A percentile compares a stretch with the other conserved stretches of the same genome.
Conservation (phyloP, 2,797 vertebrate species). For the Zenarchopterus dispar region DNA sequence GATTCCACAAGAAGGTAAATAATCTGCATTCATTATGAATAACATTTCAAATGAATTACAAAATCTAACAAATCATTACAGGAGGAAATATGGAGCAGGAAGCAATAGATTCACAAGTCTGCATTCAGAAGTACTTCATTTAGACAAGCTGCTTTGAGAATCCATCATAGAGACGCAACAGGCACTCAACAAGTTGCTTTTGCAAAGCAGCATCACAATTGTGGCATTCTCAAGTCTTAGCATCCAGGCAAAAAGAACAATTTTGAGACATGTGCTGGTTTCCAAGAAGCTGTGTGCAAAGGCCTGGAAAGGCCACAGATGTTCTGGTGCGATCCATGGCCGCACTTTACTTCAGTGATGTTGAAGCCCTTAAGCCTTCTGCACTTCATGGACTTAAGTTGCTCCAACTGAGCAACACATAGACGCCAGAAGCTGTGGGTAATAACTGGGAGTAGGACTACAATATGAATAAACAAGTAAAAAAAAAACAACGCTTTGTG, state of each 20-base stretch:
- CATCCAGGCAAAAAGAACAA: slow-evolving; percentile 14
- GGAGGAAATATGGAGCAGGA: slow-evolving; percentile 24
- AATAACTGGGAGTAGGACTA: slow-evolving; percentile 31
- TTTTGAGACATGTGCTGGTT: slow-evolving; percentile 29
- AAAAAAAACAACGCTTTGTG: slow-evolving; percentile 23
- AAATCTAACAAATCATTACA: slow-evolving; percentile 39
- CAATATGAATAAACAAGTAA: slow-evolving; percentile 42
- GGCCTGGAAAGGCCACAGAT: not conserved
- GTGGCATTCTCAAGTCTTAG: slow-evolving; percentile 5
- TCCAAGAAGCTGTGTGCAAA: slow-evolving; percentile 34
- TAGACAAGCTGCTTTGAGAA: slow-evolving; percentile 2
- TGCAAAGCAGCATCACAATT: slow-evolving; percentile 11
- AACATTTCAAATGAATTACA: slow-evolving; percentile 35
- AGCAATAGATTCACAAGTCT: slow-evolving; percentile 10
- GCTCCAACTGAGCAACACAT: slow-evolving; percentile 53
- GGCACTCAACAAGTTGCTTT: too few species aligned
- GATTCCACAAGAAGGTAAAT: slow-evolving; percentile 30
- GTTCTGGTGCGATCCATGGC: slow-evolving; percentile 34
- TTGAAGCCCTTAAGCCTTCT: slow-evolving; percentile 53
- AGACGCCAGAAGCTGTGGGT: slow-evolving; percentile 40
- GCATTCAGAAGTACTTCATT: slow-evolving; percentile 20
- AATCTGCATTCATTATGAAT: slow-evolving; percentile 34
- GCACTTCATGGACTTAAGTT: slow-evolving; percentile 49
- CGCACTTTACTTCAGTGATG: slow-evolving; percentile 49
- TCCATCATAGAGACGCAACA: not conserved